Evolutionary conservation across 2,797 vertebrate species (phyloP).

Genomic region (Tiaroga cobitis): DNA sequence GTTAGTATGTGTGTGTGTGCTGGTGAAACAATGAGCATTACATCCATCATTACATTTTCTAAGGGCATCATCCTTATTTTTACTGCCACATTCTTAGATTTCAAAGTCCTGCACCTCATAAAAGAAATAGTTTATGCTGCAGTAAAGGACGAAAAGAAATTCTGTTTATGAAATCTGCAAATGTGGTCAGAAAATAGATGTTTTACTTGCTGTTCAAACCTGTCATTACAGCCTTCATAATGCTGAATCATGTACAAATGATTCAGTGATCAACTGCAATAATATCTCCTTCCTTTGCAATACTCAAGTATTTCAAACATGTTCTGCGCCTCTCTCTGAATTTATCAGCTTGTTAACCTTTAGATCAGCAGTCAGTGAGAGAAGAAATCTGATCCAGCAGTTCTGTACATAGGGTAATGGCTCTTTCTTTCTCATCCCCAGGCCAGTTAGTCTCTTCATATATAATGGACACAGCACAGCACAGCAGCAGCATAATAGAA

Average conservation of each 20-base stretch:
- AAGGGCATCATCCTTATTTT: conserved; percentile 25
- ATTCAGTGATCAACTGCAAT: conserved; percentile 49
- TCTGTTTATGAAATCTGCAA: conserved; percentile 31
- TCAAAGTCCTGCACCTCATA: conserved; percentile 34
- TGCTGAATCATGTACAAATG: conserved; percentile 48
- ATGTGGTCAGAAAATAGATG: conserved; percentile 25
- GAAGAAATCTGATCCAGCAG: conserved; percentile 43
- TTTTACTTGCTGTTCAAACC: conserved; percentile 17
- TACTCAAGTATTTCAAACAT: conserved; percentile 44
- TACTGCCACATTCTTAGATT: conserved; percentile 36
- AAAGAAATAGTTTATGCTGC: conserved; percentile 1
- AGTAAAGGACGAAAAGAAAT: background rate
- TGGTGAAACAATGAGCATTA: conserved; percentile 60
- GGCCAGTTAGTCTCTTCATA: conserved; percentile 27
- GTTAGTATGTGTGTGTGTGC: conserved; percentile 66
- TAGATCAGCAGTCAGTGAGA: conserved; percentile 50
- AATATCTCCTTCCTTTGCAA: conserved; percentile 50
- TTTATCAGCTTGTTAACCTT: conserved; percentile 59
- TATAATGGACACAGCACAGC: conserved; percentile 27
- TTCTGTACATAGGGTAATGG: conserved; percentile 41
- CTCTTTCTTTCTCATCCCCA: conserved; percentile 38
- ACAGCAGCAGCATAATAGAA: conserved; percentile 9
- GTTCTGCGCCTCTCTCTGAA: conserved; percentile 45
- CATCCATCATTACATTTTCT: conserved; percentile 45
- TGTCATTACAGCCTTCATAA: conserved; percentile 1